Conservation (phyloP, 92 coral and sea anemone species). For the Ricordea florida region DNA sequence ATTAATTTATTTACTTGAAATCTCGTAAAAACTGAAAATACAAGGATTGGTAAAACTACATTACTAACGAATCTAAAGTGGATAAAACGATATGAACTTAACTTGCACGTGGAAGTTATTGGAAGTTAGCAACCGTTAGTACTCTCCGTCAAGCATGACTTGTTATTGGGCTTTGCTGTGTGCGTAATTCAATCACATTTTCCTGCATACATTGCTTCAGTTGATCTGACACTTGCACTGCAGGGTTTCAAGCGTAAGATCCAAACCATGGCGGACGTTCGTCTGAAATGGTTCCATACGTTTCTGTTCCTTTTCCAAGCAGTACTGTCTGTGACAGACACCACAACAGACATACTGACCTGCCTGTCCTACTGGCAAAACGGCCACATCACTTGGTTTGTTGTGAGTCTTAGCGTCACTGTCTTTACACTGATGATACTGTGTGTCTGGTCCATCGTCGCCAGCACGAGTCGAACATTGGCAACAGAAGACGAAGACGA, state of each 20-base stretch:
- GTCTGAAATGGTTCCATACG: conserved; percentile 31
- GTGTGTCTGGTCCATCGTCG: conserved; percentile 25
- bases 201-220: background rate
- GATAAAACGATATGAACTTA: too few relatives aligned
- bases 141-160: too few relatives aligned
- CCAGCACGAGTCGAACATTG: conserved; percentile 3
- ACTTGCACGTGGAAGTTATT: too few relatives aligned
- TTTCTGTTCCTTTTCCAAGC: conserved; percentile 42
- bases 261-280: background rate
- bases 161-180: too few relatives aligned
- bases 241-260: background rate
- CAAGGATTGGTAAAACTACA: too few relatives aligned
- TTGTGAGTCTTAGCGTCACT: conserved; percentile 8
- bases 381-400: background rate
- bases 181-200: too few relatives aligned
- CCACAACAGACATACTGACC: conserved; percentile 5
- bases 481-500: background rate
- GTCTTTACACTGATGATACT: background rate
- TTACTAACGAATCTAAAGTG: too few relatives aligned
- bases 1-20: too few relatives aligned
- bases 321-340: conserved; percentile 14
- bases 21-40: too few relatives aligned
- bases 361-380: background rate
- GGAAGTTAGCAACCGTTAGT: too few relatives aligned
- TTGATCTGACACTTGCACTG: background rate